Conservation (phyloP, 2,113 vertebrate genomes). For the Phoxinus phoxinus region DNA sequence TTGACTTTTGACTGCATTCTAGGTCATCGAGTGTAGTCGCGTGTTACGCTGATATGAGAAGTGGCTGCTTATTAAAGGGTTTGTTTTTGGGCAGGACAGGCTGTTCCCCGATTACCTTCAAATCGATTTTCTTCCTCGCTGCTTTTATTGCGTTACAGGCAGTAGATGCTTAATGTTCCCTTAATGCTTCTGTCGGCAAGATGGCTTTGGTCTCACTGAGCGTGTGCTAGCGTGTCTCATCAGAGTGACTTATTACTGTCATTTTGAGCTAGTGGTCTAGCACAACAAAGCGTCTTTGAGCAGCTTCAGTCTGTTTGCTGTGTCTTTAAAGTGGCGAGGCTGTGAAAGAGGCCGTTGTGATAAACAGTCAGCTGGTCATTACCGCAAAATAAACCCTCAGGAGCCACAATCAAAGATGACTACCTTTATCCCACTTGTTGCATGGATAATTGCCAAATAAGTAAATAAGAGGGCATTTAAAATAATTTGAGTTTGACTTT, state of each 20-base stretch:
- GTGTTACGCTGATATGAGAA: background rate
- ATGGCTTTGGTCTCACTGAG: background rate
- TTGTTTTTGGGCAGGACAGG: background rate
- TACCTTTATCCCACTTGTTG: background rate
- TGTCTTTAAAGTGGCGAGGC: conserved; percentile 5
- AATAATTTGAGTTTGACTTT: background rate
- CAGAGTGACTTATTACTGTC: conserved; percentile 1
- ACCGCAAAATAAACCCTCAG: background rate
- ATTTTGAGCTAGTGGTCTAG: background rate
- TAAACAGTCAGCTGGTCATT: conserved; percentile 23
- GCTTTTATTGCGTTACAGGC: background rate
- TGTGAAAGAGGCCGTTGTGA: conserved; percentile 24
- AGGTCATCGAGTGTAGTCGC: background rate
- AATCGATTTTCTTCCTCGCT: background rate
- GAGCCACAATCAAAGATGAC: background rate
- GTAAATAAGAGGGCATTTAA: background rate
- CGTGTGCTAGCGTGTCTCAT: background rate
- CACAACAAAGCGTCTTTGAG: conserved; percentile 35
- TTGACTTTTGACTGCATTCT: conserved; percentile 27
- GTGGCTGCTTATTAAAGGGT: background rate
- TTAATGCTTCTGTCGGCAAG: background rate
- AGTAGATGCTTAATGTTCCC: background rate
- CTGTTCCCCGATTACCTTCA: background rate
- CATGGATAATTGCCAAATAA: background rate
- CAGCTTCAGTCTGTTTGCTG: conserved; percentile 7